Percentiles rank a stretch among this genome's conserved stretches.
Conservation (phyloP, 2,797 vertebrate species). For the Eulemur coronatus region DNA sequence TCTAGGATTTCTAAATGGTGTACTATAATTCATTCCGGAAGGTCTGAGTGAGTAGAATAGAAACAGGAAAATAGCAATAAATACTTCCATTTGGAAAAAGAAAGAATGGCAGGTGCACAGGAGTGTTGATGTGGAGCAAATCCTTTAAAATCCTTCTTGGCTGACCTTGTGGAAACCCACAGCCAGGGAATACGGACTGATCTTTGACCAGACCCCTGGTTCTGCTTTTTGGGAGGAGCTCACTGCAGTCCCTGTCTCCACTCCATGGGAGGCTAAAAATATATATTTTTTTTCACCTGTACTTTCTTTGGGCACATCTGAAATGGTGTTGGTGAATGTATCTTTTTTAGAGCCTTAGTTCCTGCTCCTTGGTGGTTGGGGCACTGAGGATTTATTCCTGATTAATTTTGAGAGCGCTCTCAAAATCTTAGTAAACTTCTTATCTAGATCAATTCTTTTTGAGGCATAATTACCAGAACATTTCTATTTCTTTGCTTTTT, state of each 20-base stretch:
- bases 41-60: neutral
- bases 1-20: neutral
- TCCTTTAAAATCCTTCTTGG: neutral
- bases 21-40: neutral
- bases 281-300: neutral
- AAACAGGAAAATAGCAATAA: neutral
- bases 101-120: neutral
- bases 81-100: neutral
- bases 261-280: neutral
- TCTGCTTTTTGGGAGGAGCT: neutral
- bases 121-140: neutral
- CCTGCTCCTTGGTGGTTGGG: neutral
- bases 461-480: neutral
- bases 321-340: neutral
- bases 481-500: constrained; percentile 18
- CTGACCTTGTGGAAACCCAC: neutral
- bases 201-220: neutral
- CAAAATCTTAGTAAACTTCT: neutral
- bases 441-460: neutral
- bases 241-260: neutral
- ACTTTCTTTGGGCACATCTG: neutral
- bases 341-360: neutral
- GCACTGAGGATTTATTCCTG: neutral
- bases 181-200: neutral
- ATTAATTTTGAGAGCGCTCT: neutral